phyloP scores from a whole-genome alignment of 2,888 invertebrate species.

The Poecilobothrus nobilitatus region DNA sequence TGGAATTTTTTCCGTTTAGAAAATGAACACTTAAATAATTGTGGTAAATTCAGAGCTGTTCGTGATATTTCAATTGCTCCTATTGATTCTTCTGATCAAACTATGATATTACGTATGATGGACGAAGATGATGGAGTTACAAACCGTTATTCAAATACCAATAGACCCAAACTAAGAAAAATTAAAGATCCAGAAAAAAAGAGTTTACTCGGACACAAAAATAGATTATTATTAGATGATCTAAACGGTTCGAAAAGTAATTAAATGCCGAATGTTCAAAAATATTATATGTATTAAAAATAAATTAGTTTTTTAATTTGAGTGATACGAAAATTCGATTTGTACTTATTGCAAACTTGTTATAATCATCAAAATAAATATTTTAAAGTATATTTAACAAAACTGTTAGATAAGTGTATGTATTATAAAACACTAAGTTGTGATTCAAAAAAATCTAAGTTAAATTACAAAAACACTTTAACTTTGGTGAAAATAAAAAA shows the following conservation, averaged over 20 bases:
- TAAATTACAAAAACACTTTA: too few species aligned
- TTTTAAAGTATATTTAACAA: too few species aligned
- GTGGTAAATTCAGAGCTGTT: conserved; percentile 97
- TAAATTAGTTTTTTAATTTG: too few species aligned
- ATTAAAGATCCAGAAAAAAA: conserved; percentile 52
- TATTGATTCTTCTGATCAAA: conserved; percentile 86
- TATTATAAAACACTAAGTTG: too few species aligned
- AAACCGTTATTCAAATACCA: conserved; percentile 57
- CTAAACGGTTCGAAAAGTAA: not conserved
- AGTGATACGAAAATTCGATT: too few species aligned
- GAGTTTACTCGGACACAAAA: conserved; percentile 43
- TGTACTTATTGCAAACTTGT: too few species aligned
- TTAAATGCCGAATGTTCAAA: not conserved
- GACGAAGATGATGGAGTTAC: conserved; percentile 83
- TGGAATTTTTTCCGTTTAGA: conserved; percentile 99
- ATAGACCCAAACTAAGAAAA: conserved; percentile 52
- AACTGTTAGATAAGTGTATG: too few species aligned
- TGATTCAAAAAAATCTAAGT: too few species aligned
- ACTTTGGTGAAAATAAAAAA: too few species aligned
- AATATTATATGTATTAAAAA: too few species aligned
- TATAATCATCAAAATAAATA: too few species aligned
- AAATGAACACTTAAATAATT: conserved; percentile 98
- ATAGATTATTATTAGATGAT: not conserved
- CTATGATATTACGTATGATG: conserved; percentile 87
- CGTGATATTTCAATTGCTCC: conserved; percentile 95